Conservation (phyloP, 2,888 invertebrate genomes). For the Nemapogon koenigi region DNA sequence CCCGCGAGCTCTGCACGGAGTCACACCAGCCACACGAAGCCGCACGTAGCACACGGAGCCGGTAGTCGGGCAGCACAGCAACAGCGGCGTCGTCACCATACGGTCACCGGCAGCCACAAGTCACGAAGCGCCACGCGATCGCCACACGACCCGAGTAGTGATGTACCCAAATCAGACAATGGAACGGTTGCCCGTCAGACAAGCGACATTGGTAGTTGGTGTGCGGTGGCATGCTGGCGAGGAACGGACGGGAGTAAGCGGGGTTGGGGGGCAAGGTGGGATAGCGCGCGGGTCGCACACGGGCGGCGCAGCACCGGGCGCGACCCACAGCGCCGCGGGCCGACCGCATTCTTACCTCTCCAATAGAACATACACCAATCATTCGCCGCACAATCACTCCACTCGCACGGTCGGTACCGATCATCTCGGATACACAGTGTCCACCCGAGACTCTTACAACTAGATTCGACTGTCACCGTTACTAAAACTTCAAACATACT, state of each 20-base stretch:
- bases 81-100: constrained; percentile 20
- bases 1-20: constrained; percentile 77
- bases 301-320: constrained; percentile 17
- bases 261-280: constrained; percentile 26
- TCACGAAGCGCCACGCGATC: constrained; percentile 59
- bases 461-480: no score
- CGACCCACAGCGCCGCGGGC: constrained; percentile 24
- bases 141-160: constrained; percentile 66
- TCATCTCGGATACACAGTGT: constrained; percentile 41
- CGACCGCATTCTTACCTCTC: no score
- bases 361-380: no score
- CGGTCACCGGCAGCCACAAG: constrained; percentile 27
- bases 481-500: no score
- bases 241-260: constrained; percentile 48
- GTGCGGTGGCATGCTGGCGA: constrained; percentile 64
- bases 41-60: constrained; percentile 24
- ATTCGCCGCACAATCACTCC: constrained; percentile 20
- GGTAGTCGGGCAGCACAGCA: constrained; percentile 11
- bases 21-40: constrained; percentile 22
- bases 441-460: constrained; percentile 42
- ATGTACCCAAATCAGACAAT: constrained; percentile 67
- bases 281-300: constrained; percentile 27
- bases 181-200: constrained; percentile 68
- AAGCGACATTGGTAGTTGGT: constrained; percentile 63
- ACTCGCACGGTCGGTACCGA: constrained; percentile 25